Evolutionary conservation across 2,113 vertebrate species (phyloP).

Genomic region (Xenotilapia leptura): DNA sequence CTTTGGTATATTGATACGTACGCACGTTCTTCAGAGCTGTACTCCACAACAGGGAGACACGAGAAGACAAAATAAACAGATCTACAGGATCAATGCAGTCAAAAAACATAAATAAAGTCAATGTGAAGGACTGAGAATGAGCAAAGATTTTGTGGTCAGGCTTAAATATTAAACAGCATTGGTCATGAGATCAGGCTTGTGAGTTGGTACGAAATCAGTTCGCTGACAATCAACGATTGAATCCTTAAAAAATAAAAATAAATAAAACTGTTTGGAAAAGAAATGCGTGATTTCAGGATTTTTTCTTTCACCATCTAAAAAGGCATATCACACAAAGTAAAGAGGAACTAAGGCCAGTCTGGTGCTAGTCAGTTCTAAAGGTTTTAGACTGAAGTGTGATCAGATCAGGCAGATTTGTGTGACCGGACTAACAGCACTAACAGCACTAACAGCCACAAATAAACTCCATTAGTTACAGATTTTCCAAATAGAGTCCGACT

Average conservation of each 20-base stretch:
- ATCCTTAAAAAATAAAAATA: background rate
- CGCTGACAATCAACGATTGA: background rate
- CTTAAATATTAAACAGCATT: background rate
- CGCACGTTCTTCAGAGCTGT: conserved; percentile 49
- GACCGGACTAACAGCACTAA: background rate
- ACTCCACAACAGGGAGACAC: conserved; percentile 49
- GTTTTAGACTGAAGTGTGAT: background rate
- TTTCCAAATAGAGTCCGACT: background rate
- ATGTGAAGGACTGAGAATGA: conserved; percentile 5
- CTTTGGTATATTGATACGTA: conserved; percentile 74
- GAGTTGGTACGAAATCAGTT: background rate
- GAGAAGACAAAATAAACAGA: conserved; percentile 4
- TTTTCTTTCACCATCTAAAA: background rate
- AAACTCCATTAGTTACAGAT: background rate
- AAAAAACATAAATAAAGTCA: conserved; percentile 4
- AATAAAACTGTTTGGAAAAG: background rate
- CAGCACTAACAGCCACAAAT: background rate
- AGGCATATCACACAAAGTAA: conserved; percentile 4
- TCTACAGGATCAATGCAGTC: conserved; percentile 34
- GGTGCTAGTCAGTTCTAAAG: background rate
- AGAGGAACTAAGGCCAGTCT: background rate
- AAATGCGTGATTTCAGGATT: background rate
- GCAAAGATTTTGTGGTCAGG: background rate
- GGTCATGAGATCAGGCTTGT: background rate
- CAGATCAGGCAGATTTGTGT: background rate